A percentile compares a stretch with the other conserved stretches of the same genome.
phyloP scores from a whole-genome alignment of 2,888 invertebrate species.

The Timema podura region DNA sequence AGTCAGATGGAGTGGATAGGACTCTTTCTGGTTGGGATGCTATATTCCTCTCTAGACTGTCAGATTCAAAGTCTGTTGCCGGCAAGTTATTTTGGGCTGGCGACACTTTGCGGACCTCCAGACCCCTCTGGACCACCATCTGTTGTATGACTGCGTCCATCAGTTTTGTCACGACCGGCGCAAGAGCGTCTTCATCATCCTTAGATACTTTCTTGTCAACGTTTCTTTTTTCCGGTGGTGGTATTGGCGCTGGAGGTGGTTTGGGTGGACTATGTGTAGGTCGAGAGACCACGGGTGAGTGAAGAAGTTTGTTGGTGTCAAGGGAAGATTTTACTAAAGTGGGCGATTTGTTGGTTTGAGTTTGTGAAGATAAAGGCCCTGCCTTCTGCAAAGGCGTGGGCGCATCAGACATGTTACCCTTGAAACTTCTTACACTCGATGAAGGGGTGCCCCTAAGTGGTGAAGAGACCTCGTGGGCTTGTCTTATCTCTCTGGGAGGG shows the following conservation, averaged over 20 bases:
- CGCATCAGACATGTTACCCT: too few relatives aligned
- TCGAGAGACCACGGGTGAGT: background rate
- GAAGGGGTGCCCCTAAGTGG: background rate
- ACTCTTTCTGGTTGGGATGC: conserved; percentile 46
- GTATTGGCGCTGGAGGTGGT: conserved; percentile 25
- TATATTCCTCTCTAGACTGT: conserved; percentile 62
- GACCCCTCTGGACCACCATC: conserved; percentile 38
- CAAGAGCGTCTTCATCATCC: conserved; percentile 4
- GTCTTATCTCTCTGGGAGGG: conserved; percentile 33
- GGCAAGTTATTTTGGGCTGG: background rate
- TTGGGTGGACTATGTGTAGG: conserved; percentile 9
- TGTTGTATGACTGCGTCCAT: conserved; percentile 49
- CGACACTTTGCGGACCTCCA: conserved; percentile 12
- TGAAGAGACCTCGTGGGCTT: conserved; percentile 42
- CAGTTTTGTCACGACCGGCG: conserved; percentile 38
- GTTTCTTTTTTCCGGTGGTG: conserved; percentile 15
- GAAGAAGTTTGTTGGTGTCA: background rate
- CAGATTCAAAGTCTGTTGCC: conserved; percentile 61
- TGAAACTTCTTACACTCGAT: background rate
- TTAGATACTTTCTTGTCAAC: background rate
- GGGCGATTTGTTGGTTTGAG: too few relatives aligned
- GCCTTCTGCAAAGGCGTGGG: background rate
- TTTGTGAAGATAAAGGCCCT: background rate
- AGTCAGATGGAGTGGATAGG: conserved; percentile 57
- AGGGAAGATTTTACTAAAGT: background rate